Base-by-base conservation (phyloP, 2,888 invertebrate genomes). In the Heliconius hortense region DNA sequence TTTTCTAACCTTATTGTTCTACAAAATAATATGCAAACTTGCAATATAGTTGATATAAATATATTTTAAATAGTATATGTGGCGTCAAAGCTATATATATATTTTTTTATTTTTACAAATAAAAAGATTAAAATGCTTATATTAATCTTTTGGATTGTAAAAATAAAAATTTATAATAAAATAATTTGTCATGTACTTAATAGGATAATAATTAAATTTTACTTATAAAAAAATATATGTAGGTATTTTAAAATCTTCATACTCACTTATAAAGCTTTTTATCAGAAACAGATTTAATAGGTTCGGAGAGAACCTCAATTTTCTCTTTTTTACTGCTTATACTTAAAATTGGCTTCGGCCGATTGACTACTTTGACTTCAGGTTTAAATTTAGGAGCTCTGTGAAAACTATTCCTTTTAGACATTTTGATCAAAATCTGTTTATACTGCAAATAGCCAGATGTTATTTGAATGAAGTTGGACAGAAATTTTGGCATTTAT, bases 261-360 rank as follows among this genome's bases (percentile, higher is more conserved):
- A 84, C 90, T 87, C 83, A 97, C 97, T 95, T 96, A 86, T 97
- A 97, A 75, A 96, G 91, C 86, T 97, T 97, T 86, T 96, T 96
- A 89, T 97, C 97, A 80, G 95, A 96, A 74, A 94, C 95, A 71
- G 97, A 97, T 90, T 97, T 97, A 56, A 95, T 94, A 15, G 97
- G 97, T 79, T 92, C 89, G 67, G 91, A 82, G 78, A 95, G 87
- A 83, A 91, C 86, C 80, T 90, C 89, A 76, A 93, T 90, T 89
- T 90, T 93, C 86, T 92, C 92, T 79, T 86, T 88, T 77, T 85
- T 87, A 77, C 79, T 81, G 69, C 84, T 79, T 85, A 89, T 82
- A 74, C 82, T 83, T 68, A 84, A 76, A 39, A 83, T 73, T 77
- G 83, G 83, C 79, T 87, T 88, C 11, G 82, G 70, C 73, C 85